Conservation (phyloP, 2,113 vertebrate genomes). For the Poeciliopsis prolifica region DNA sequence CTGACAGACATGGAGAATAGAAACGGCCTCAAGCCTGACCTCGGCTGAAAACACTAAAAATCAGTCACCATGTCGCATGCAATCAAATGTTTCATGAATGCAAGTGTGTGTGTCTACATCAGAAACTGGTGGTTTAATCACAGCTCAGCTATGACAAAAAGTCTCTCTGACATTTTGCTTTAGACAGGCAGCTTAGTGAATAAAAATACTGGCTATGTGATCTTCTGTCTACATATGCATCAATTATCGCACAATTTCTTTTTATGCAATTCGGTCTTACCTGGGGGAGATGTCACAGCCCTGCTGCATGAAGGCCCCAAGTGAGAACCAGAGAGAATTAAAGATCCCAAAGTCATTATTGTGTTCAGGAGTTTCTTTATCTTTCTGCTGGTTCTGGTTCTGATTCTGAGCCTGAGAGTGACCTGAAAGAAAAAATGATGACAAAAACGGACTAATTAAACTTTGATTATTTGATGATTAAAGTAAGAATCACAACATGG, state of each 20-base stretch:
- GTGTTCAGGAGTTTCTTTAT: conserved; percentile 75
- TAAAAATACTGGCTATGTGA: too few relatives aligned
- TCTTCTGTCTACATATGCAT: too few relatives aligned
- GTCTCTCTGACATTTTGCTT: too few relatives aligned
- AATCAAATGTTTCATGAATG: not conserved
- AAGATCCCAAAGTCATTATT: conserved; percentile 99
- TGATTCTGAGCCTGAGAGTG: conserved; percentile 58
- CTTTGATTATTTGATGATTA: not conserved
- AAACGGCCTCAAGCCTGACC: conserved; percentile 28
- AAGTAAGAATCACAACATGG: not conserved
- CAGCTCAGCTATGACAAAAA: too few relatives aligned
- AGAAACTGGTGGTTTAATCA: not conserved
- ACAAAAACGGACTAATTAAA: not conserved
- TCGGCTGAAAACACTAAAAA: conserved; percentile 20
- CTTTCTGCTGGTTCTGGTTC: conserved; percentile 82
- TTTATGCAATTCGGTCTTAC: conserved; percentile 61
- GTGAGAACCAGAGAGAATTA: conserved; percentile 97
- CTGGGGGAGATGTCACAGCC: conserved; percentile 99
- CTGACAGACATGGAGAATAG: conserved; percentile 34
- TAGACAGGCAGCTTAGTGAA: too few relatives aligned
- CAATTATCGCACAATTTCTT: too few relatives aligned
- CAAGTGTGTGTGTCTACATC: conserved; percentile 28
- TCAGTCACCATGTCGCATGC: conserved; percentile 27
- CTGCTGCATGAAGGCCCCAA: conserved; percentile 99
- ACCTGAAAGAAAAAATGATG: conserved; percentile 11